Evolutionary conservation across 2,113 vertebrate species (phyloP).

Genomic region (Athene noctua): DNA sequence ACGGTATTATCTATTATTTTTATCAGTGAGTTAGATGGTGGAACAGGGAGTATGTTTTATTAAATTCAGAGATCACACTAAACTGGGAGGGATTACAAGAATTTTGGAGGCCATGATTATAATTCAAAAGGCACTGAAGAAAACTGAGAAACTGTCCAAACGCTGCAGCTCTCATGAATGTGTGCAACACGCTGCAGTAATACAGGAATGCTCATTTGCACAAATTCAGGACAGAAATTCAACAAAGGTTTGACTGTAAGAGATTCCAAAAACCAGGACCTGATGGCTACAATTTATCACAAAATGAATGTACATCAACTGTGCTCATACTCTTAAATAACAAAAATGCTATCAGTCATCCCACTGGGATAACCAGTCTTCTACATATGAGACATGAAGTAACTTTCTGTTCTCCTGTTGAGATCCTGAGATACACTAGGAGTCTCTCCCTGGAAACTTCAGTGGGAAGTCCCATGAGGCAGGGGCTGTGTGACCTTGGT

Average conservation of each 20-base stretch:
- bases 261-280: background rate
- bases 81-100: slow-evolving; percentile 11
- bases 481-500: background rate
- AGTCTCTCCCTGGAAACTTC: background rate
- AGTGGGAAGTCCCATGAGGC: background rate
- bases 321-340: background rate
- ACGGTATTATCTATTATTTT: background rate
- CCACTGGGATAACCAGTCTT: background rate
- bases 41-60: background rate
- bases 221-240: background rate
- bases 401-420: background rate
- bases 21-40: background rate
- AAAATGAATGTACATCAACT: background rate
- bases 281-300: background rate
- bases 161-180: background rate
- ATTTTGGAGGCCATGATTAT: background rate
- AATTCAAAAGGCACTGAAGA: background rate
- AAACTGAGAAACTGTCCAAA: background rate
- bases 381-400: background rate
- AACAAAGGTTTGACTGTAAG: background rate
- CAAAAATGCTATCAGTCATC: background rate
- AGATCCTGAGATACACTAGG: background rate
- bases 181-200: background rate
- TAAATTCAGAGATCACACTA: background rate
- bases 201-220: background rate